Percentiles rank a stretch among this genome's conserved stretches.
Evolutionary conservation across 2,888 invertebrate species (phyloP).

Genomic region (Allygus modestus): DNA sequence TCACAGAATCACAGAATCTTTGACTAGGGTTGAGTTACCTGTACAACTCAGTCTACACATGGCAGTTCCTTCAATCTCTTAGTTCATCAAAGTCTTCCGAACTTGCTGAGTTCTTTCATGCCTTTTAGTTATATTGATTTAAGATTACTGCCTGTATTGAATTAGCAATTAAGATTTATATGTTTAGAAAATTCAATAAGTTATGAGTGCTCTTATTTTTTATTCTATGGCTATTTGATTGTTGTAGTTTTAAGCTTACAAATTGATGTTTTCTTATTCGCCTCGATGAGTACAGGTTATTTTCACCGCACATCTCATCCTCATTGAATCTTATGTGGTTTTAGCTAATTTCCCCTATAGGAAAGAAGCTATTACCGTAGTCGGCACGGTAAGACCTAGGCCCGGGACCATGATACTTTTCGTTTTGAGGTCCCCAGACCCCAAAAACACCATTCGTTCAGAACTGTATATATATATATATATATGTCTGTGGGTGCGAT

Average conservation of each 20-base stretch:
- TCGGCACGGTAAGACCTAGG: too few species aligned
- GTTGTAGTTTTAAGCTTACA: neutral
- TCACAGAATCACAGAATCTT: neutral
- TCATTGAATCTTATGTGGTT: neutral
- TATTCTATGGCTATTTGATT: neutral
- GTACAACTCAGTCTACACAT: neutral
- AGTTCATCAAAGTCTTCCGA: constrained; percentile 46
- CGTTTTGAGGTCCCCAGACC: too few species aligned
- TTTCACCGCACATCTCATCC: neutral
- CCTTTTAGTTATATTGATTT: constrained; percentile 16
- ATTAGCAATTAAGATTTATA: neutral
- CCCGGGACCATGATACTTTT: too few species aligned
- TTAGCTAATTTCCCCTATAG: neutral
- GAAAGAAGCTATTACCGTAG: too few species aligned
- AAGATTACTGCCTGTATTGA: neutral
- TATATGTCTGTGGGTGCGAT: too few species aligned
- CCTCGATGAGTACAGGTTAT: neutral
- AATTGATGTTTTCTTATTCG: neutral
- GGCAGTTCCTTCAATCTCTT: constrained; percentile 41
- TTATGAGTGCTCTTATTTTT: neutral
- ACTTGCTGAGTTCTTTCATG: constrained; percentile 11
- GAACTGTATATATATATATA: too few species aligned
- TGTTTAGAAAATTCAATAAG: neutral
- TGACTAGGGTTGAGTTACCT: neutral
- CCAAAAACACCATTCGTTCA: too few species aligned